Percentiles rank a stretch among this genome's conserved stretches.
Conservation (phyloP, 2,888 invertebrate species). For the Nyleta sp. region DNA sequence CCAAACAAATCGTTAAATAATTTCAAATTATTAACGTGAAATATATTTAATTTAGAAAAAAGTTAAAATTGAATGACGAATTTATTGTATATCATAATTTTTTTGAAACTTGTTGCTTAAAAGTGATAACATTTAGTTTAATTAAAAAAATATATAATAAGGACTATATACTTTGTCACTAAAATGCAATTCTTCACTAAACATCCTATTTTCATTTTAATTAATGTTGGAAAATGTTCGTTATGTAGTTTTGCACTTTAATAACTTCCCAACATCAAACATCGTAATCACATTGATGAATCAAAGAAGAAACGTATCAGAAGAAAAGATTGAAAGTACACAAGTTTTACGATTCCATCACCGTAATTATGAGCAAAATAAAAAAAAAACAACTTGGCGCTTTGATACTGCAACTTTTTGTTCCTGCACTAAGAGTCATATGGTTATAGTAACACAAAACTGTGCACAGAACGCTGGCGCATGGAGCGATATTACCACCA, state of each 20-base stretch:
- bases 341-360: slow-evolving; percentile 57
- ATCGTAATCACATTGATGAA: slow-evolving; percentile 56
- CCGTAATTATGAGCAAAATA: slow-evolving; percentile 56
- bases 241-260: slow-evolving; percentile 39
- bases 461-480: slow-evolving; percentile 26
- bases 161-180: too few relatives aligned
- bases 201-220: slow-evolving; percentile 28
- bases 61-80: too few relatives aligned
- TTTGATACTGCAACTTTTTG: slow-evolving; percentile 52
- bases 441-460: slow-evolving; percentile 50
- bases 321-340: slow-evolving; percentile 58
- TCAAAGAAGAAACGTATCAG: slow-evolving; percentile 59
- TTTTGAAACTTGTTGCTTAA: too few relatives aligned
- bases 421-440: slow-evolving; percentile 33
- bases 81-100: too few relatives aligned
- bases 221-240: slow-evolving; percentile 37
- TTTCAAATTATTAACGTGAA: too few relatives aligned
- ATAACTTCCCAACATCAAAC: slow-evolving; percentile 54
- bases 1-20: too few relatives aligned
- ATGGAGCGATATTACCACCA: slow-evolving; percentile 60
- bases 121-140: too few relatives aligned
- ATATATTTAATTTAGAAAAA: too few relatives aligned
- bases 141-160: too few relatives aligned
- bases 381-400: slow-evolving; percentile 41
- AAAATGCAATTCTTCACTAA: slow-evolving; percentile 13